phyloP scores from a whole-genome alignment of 1,140 invertebrate genomes.

The Pinna nobilis region DNA sequence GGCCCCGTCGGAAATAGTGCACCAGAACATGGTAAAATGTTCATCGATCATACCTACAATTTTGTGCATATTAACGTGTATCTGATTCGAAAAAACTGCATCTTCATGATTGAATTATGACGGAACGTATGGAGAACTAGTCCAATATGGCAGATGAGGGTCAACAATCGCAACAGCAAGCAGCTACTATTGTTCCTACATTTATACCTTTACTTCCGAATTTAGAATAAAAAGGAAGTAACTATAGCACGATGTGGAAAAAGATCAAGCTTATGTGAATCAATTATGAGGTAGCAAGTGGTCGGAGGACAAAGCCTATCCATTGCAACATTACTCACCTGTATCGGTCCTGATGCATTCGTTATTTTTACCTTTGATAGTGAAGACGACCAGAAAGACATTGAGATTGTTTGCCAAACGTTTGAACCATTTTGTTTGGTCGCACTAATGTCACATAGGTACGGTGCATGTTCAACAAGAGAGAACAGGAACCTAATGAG shows the following conservation, averaged over 20 bases:
- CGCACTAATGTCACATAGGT: conserved; percentile 43
- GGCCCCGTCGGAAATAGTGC: no score
- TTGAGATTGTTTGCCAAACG: conserved; percentile 16
- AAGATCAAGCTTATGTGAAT: neutral
- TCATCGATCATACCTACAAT: no score
- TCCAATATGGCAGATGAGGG: no score
- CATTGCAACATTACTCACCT: conserved; percentile 28
- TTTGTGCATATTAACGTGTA: no score
- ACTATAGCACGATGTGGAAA: neutral
- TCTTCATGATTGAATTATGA: no score
- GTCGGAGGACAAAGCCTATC: neutral
- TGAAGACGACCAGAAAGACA: conserved; percentile 22
- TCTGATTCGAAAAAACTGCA: no score
- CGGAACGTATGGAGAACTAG: no score
- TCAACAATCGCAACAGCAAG: no score
- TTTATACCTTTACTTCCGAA: no score
- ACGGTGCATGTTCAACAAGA: conserved; percentile 37
- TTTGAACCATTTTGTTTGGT: conserved; percentile 39
- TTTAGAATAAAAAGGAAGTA: no score
- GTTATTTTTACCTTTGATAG: conserved; percentile 28
- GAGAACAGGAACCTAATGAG: conserved; percentile 36
- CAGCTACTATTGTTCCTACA: no score
- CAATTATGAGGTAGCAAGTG: conserved; percentile 22
- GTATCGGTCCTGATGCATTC: conserved; percentile 34
- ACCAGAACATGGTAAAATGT: no score